A percentile compares a stretch with the other conserved stretches of the same genome.
phyloP scores from a whole-genome alignment of 2,113 vertebrate genomes.

The Gambusia holbrooki region DNA sequence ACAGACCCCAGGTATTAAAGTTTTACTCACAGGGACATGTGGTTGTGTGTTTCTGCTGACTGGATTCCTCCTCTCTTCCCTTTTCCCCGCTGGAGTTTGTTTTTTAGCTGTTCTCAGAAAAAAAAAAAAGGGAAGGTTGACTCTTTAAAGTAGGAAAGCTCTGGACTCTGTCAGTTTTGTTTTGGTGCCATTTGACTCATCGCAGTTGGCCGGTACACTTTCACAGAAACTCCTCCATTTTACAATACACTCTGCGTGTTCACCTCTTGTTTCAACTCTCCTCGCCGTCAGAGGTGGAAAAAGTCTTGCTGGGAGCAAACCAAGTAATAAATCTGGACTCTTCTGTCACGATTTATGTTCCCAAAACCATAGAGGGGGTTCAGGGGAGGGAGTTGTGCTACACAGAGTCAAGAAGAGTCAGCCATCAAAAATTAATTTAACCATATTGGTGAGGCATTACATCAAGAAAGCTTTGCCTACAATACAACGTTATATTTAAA shows the following conservation, averaged over 20 bases:
- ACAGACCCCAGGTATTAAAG: constrained; percentile 4
- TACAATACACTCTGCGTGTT: constrained; percentile 47
- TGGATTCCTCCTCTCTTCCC: constrained; percentile 8
- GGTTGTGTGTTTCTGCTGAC: neutral
- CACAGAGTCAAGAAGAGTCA: constrained; percentile 19
- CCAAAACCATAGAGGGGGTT: constrained; percentile 8
- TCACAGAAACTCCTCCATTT: constrained; percentile 23
- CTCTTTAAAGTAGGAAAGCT: constrained; percentile 64
- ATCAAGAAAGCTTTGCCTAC: neutral
- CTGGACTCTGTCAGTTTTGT: constrained; percentile 58
- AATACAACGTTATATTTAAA: neutral
- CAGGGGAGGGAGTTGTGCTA: neutral
- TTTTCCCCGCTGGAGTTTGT: constrained; percentile 58
- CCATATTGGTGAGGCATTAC: neutral
- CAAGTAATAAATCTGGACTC: constrained; percentile 25
- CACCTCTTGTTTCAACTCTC: constrained; percentile 57
- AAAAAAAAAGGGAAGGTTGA: constrained; percentile 32
- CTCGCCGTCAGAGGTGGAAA: constrained; percentile 25
- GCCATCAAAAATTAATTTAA: neutral
- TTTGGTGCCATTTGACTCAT: constrained; percentile 39
- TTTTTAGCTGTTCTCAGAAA: constrained; percentile 57
- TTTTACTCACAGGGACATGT: neutral
- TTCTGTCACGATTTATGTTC: constrained; percentile 4
- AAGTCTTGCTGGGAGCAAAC: constrained; percentile 24
- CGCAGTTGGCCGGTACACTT: constrained; percentile 3